Percentiles rank a stretch among this genome's conserved stretches.
Evolutionary conservation across 2,797 vertebrate species (phyloP).

Genomic region (Paramormyrops hopkinsi): DNA sequence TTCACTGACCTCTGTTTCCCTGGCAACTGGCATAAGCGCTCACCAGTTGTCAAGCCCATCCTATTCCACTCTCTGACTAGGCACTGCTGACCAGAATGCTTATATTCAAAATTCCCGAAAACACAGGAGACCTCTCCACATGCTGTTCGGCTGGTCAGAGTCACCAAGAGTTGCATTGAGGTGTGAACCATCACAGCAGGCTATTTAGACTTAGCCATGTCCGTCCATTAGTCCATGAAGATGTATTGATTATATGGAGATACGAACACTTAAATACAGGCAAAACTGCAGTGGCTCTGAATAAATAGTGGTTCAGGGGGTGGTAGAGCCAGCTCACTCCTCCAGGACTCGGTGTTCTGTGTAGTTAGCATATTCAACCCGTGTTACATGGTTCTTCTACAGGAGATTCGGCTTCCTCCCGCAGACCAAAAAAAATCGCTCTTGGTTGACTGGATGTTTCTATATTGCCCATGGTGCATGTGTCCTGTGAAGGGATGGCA

Average conservation of each 20-base stretch:
- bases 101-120: conserved; percentile 22
- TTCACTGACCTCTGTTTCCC: conserved; percentile 37
- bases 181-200: not conserved
- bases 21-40: conserved; percentile 30
- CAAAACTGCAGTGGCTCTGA: not conserved
- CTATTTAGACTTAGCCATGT: not conserved
- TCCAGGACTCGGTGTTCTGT: not conserved
- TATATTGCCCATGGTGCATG: not conserved
- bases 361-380: not conserved
- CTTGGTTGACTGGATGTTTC: not conserved
- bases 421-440: not conserved
- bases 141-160: not conserved
- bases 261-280: not conserved
- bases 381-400: not conserved
- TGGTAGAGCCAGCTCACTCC: not conserved
- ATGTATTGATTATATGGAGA: not conserved
- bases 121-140: not conserved
- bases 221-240: not conserved
- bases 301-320: not conserved
- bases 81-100: conserved; percentile 7
- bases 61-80: conserved; percentile 36
- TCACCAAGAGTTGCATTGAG: not conserved
- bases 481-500: not conserved
- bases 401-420: not conserved
- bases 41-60: conserved; percentile 37